A percentile compares a stretch with the other conserved stretches of the same genome.
Evolutionary conservation across 2,888 invertebrate genomes (phyloP).

Genomic region (Spodoptera littoralis): DNA sequence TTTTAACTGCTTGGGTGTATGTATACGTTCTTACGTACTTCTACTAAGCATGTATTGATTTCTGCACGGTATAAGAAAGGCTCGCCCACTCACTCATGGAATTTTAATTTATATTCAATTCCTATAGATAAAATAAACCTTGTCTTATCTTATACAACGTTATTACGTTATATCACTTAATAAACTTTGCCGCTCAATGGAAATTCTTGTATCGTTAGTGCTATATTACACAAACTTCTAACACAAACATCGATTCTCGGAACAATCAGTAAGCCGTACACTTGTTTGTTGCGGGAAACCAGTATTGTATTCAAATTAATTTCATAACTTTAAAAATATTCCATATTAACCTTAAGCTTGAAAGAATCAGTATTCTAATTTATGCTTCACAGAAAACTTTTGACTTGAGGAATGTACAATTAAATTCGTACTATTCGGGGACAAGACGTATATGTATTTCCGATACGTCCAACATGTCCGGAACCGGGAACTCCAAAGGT

Average conservation of each 20-base stretch:
- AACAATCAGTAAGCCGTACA: not conserved
- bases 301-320: too few relatives aligned
- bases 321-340: too few relatives aligned
- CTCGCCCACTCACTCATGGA: too few relatives aligned
- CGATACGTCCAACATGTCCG: conserved; percentile 1
- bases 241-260: not conserved
- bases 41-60: too few relatives aligned
- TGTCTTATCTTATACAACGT: too few relatives aligned
- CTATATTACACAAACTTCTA: not conserved
- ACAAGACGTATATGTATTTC: conserved; percentile 1
- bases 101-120: too few relatives aligned
- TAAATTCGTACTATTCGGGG: not conserved
- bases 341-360: too few relatives aligned
- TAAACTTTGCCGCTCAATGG: not conserved
- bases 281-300: not conserved
- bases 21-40: too few relatives aligned
- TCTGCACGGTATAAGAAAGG: too few relatives aligned
- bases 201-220: not conserved
- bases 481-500: not conserved
- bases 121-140: too few relatives aligned
- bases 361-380: too few relatives aligned
- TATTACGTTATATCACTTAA: not conserved
- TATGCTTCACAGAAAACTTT: not conserved
- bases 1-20: too few relatives aligned
- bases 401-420: not conserved